Evolutionary conservation across 2,113 vertebrate species (phyloP).

Genomic region (Chaenocephalus aceratus): DNA sequence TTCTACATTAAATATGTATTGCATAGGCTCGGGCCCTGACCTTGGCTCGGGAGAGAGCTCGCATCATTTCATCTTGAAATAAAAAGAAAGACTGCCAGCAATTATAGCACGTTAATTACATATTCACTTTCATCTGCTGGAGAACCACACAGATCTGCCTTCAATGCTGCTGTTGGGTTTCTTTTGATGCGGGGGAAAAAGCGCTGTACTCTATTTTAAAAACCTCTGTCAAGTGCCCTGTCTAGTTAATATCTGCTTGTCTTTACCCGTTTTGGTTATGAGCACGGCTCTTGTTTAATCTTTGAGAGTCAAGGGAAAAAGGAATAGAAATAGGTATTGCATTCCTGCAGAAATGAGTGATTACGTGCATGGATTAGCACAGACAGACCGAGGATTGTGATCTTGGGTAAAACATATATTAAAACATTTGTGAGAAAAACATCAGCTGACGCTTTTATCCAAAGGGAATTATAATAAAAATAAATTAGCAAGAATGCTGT

Average conservation of each 20-base stretch:
- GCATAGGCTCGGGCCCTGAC: constrained; percentile 83
- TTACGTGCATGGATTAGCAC: neutral
- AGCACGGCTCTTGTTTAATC: constrained; percentile 21
- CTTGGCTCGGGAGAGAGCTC: constrained; percentile 87
- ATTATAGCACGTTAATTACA: constrained; percentile 94
- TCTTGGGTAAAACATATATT: neutral
- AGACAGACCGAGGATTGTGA: neutral
- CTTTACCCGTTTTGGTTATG: constrained; percentile 42
- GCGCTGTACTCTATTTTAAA: constrained; percentile 37
- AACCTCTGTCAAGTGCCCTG: constrained; percentile 52
- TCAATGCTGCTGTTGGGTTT: constrained; percentile 47
- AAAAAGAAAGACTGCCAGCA: constrained; percentile 92
- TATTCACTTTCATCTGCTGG: constrained; percentile 92
- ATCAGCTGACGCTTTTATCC: too few relatives aligned
- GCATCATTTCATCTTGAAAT: constrained; percentile 94
- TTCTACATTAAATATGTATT: constrained; percentile 92
- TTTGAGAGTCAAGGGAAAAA: neutral
- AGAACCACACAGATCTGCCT: constrained; percentile 56
- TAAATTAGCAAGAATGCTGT: too few relatives aligned
- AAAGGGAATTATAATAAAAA: too few relatives aligned
- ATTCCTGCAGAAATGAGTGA: constrained; percentile 7
- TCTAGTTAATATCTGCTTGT: constrained; percentile 39
- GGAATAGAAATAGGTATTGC: neutral
- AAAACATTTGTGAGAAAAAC: neutral
- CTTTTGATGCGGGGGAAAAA: constrained; percentile 36